phyloP scores from a whole-genome alignment of 2,797 vertebrate species.

The Microctenopoma lineatum region DNA sequence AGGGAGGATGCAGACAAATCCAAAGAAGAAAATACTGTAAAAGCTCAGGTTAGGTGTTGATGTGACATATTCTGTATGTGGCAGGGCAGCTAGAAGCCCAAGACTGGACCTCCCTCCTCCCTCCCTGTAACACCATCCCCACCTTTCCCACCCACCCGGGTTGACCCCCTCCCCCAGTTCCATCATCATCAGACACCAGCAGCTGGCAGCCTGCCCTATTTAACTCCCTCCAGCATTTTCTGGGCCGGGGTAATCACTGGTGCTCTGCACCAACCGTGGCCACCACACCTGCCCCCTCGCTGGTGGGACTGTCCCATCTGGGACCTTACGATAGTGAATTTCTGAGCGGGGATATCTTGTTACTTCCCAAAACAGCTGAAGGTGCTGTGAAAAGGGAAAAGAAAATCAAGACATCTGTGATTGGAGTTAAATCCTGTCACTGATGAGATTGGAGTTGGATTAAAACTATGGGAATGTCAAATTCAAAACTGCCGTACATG shows the following conservation, averaged over 20 bases:
- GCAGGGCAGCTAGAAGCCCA: constrained; percentile 72
- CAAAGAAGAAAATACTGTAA: constrained; percentile 3
- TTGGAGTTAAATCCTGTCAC: constrained; percentile 3
- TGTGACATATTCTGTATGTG: constrained; percentile 56
- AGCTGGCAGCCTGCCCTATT: constrained; percentile 91
- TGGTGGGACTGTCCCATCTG: constrained; percentile 92
- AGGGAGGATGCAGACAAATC: neutral
- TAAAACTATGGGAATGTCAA: constrained; percentile 11
- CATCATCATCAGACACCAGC: constrained; percentile 77
- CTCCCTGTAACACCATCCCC: constrained; percentile 28
- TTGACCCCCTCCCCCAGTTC: constrained; percentile 43
- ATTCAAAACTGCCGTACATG: neutral
- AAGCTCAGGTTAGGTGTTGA: constrained; percentile 25
- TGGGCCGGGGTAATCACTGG: constrained; percentile 92
- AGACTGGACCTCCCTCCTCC: constrained; percentile 15
- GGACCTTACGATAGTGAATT: constrained; percentile 83
- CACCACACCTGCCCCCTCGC: constrained; percentile 88
- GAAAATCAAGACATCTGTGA: constrained; percentile 43
- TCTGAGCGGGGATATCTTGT: constrained; percentile 79
- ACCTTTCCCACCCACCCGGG: constrained; percentile 19
- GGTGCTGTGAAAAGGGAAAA: constrained; percentile 52
- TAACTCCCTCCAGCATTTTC: constrained; percentile 80
- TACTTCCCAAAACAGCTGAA: constrained; percentile 84
- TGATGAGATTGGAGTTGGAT: constrained; percentile 6
- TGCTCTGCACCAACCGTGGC: constrained; percentile 85